Percentiles rank a stretch among this genome's conserved stretches.
These are phyloP conservation scores for Melinaea menophilus DNA, from an alignment of 2,888 invertebrate genomes.

Conservation along the genomic window DNA sequence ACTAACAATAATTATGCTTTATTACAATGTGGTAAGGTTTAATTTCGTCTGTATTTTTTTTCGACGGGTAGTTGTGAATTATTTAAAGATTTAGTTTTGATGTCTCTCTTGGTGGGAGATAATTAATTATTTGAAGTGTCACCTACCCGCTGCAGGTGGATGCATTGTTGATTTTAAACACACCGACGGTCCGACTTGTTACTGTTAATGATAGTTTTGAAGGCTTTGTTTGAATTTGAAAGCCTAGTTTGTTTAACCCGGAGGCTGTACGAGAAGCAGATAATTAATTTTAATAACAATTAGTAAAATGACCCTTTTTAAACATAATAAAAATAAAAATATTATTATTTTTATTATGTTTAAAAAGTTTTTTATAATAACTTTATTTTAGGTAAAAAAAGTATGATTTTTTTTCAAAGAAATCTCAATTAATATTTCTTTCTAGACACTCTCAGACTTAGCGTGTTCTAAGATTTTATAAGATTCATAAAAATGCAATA, in stretches of 20 bases:
- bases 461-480: too few species aligned
- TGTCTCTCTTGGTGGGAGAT: conserved; percentile 55
- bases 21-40: conserved; percentile 17
- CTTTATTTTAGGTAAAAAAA: too few species aligned
- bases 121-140: conserved; percentile 52
- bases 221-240: conserved; percentile 5
- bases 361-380: too few species aligned
- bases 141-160: conserved; percentile 31
- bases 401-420: too few species aligned
- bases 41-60: conserved; percentile 11
- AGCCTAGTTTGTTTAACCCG: background rate
- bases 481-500: too few species aligned
- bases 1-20: background rate
- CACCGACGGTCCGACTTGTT: background rate
- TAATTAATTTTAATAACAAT: background rate
- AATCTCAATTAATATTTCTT: too few species aligned
- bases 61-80: conserved; percentile 25
- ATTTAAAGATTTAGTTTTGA: conserved; percentile 43
- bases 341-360: too few species aligned
- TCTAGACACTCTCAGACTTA: too few species aligned
- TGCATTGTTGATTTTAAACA: conserved; percentile 3
- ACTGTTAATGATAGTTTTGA: conserved; percentile 3
- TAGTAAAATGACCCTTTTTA: background rate
- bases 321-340: too few species aligned
- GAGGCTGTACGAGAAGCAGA: background rate